Evolutionary conservation across 2,113 vertebrate species (phyloP), one percentile per base, ranked within the genome.

Genomic region (Porphyrio hochstetteri): DNA sequence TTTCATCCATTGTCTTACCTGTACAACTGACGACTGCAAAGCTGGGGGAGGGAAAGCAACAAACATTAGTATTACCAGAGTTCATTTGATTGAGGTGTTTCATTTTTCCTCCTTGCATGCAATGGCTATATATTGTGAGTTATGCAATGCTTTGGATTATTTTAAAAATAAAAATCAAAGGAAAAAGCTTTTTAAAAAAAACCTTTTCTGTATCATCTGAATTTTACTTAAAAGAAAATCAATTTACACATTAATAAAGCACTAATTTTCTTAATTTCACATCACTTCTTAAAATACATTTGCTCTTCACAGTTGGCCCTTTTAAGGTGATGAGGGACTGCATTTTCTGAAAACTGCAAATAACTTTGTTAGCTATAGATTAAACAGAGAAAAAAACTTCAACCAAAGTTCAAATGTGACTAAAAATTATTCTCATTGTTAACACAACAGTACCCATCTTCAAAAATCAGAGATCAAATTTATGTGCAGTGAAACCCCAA

Each of bases 1-100:
- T 69, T 16, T 28, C 5, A 12, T 78, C 42, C n/a, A 60, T 82
- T 82, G 50, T 61, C 98, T 97, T 97, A 99, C 99, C 99, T 99
- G 98, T 99, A 99, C 61, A 98, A 97, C 60, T 99, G 99, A 60
- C 98, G 98, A 65, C 98, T 98, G 24, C 90, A 97, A 24, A 99
- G 98, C 99, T 99, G 95, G 33, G 96, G 97, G 24, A 6, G 0
- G 28, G 2, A 3, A 9, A 9, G 87, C 33, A 36, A 71, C 16
- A 86, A 16, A 72, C 3, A 31, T 46, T 38, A 61, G 4, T 50
- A n/a, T 77, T 35, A 71, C 69, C 25, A 23, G 25, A 63, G 18
- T 52, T 65, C 57, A 19, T 33, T 24, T 48, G 20, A 65, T 36
- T 8, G 15, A 44, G 72, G 16, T 24, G 19, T 36, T 40, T 57